Conservation (phyloP, 2,113 vertebrate genomes). For the Equus przewalskii region DNA sequence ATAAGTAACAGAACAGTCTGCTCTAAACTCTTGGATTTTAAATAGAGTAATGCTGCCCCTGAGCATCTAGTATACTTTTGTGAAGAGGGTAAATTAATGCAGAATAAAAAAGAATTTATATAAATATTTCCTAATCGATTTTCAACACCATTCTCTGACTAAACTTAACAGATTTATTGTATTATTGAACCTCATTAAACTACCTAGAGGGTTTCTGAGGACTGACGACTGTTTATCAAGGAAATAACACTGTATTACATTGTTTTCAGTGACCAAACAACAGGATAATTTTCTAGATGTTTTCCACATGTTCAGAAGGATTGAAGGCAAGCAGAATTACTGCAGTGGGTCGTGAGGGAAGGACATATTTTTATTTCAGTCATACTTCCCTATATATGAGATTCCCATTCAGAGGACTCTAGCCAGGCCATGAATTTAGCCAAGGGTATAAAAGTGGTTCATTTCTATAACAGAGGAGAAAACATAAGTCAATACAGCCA, state of each 20-base stretch:
- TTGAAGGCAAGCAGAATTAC: slow-evolving; percentile 3
- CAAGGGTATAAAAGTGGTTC: slow-evolving; percentile 24
- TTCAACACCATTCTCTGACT: neutral
- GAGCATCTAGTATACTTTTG: neutral
- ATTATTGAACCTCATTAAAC: neutral
- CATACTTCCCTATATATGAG: neutral
- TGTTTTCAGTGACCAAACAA: neutral
- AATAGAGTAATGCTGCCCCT: neutral
- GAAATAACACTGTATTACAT: neutral
- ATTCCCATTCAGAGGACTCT: neutral
- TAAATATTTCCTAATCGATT: slow-evolving; percentile 6
- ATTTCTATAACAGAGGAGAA: slow-evolving; percentile 61
- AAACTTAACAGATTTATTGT: neutral
- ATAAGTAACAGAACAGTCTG: neutral
- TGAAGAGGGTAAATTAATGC: neutral
- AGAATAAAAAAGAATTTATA: neutral
- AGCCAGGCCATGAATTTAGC: slow-evolving; percentile 44
- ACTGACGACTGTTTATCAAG: neutral
- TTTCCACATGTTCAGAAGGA: neutral
- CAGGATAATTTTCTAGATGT: neutral
- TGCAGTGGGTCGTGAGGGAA: neutral
- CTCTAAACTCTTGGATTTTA: neutral
- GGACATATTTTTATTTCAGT: slow-evolving; percentile 45
- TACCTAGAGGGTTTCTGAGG: neutral
- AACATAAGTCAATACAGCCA: slow-evolving; percentile 58